Percentiles rank a stretch among this genome's conserved stretches.
Conservation (phyloP, 2,113 vertebrate genomes). For the Centrocercus urophasianus region DNA sequence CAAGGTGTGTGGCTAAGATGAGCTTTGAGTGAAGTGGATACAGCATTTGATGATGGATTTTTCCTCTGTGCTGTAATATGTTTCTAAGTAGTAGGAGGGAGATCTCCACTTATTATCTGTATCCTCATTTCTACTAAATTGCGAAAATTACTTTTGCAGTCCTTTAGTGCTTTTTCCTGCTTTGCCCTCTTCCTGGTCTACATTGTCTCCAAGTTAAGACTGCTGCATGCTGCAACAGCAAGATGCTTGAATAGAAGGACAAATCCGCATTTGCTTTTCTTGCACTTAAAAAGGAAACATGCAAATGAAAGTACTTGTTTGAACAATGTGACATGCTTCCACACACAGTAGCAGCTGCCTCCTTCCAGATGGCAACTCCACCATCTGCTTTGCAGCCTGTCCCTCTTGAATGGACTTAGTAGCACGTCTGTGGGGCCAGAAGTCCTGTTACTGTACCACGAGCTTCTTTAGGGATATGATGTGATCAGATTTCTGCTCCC, state of each 20-base stretch:
- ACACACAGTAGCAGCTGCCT: not conserved
- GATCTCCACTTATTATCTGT: not conserved
- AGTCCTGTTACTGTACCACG: rapidly evolving
- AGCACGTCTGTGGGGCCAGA: not conserved
- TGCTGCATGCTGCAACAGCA: not conserved
- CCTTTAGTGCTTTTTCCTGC: not conserved
- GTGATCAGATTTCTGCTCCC: not conserved
- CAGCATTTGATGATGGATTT: not conserved
- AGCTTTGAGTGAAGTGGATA: not conserved
- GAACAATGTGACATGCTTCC: not conserved
- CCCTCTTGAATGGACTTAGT: not conserved
- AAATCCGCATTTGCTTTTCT: not conserved
- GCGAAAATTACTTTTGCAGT: not conserved
- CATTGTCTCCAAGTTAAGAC: not conserved
- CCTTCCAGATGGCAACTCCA: not conserved
- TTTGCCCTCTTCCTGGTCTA: not conserved
- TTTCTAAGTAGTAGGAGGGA: not conserved
- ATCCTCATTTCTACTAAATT: not conserved
- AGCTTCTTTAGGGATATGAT: not conserved
- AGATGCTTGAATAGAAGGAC: not conserved
- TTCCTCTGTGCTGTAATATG: not conserved
- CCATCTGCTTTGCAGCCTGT: not conserved
- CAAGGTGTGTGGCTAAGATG: not conserved
- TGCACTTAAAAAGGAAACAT: not conserved
- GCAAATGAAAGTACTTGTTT: slow-evolving; percentile 3